A percentile compares a stretch with the other conserved stretches of the same genome.
Conservation (phyloP, 2,113 vertebrate genomes). For the Ellobius talpinus region DNA sequence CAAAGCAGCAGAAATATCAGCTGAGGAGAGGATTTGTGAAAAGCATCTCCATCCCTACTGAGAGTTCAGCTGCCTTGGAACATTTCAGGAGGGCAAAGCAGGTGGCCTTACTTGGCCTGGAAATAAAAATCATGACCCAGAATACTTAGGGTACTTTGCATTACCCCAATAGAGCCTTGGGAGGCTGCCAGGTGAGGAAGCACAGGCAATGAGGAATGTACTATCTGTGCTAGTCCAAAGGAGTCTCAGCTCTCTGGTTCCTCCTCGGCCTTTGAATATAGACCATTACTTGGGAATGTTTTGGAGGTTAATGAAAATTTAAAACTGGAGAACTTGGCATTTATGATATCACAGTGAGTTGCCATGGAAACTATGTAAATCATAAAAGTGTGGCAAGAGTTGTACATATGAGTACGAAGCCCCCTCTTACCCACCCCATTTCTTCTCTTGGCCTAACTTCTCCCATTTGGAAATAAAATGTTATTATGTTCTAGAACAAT, state of each 20-base stretch:
- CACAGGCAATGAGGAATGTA: not conserved
- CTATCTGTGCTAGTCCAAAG: not conserved
- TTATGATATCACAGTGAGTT: conserved; percentile 80
- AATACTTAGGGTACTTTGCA: conserved; percentile 49
- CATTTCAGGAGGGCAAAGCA: conserved; percentile 14
- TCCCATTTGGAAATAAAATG: conserved; percentile 74
- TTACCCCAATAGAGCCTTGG: not conserved
- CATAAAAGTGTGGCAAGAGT: conserved; percentile 59
- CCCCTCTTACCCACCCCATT: not conserved
- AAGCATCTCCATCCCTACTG: not conserved
- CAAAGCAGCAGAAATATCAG: conserved; percentile 33
- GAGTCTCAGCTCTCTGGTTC: not conserved
- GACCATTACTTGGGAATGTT: not conserved
- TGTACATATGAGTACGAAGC: not conserved
- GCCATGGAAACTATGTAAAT: conserved; percentile 62
- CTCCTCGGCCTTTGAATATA: not conserved
- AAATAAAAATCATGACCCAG: conserved; percentile 58
- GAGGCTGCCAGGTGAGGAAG: not conserved
- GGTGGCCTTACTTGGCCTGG: not conserved
- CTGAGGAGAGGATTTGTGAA: not conserved
- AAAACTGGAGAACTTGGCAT: conserved; percentile 54
- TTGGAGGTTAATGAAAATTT: conserved; percentile 61
- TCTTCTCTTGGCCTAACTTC: conserved; percentile 55
- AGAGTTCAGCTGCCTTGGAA: not conserved
- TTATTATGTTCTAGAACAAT: conserved; percentile 81